These are phyloP conservation scores for Lacerta bilineata DNA, from an alignment of 2,797 vertebrate genomes.

Conservation along the genomic window DNA sequence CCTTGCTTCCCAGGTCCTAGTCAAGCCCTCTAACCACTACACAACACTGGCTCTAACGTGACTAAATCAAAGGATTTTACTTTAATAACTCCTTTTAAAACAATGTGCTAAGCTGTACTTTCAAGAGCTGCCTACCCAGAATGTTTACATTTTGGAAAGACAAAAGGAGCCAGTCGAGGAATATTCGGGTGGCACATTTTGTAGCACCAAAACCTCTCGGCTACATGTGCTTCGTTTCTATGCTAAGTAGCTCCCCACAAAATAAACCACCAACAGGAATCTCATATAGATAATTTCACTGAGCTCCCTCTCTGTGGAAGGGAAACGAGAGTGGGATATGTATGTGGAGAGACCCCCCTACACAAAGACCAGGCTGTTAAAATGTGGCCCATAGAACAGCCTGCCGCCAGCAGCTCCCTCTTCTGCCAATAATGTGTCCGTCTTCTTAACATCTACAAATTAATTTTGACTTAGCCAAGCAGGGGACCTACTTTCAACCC, in stretches of 20 bases:
- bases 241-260: neutral
- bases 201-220: fast-evolving
- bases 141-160: slow-evolving; percentile 26
- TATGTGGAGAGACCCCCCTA: neutral
- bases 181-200: neutral
- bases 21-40: too few relatives aligned
- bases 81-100: neutral
- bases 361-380: slow-evolving; percentile 49
- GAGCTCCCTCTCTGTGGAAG: slow-evolving; percentile 46
- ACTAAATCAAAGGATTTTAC: neutral
- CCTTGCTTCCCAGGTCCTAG: too few relatives aligned
- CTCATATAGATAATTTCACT: slow-evolving; percentile 46
- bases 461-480: slow-evolving; percentile 82
- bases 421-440: slow-evolving; percentile 53
- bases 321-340: neutral
- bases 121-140: slow-evolving; percentile 29
- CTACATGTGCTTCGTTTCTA: slow-evolving; percentile 24
- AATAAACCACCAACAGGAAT: slow-evolving; percentile 37
- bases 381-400: slow-evolving; percentile 37
- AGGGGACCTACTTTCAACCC: slow-evolving; percentile 83
- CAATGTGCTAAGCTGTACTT: slow-evolving; percentile 20
- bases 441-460: slow-evolving; percentile 78
- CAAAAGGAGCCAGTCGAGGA: neutral
- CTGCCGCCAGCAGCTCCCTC: slow-evolving; percentile 57
- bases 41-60: too few relatives aligned